These are phyloP conservation scores for Dusona sp. DNA, from an alignment of 2,888 invertebrate genomes.

Conservation along the genomic window DNA sequence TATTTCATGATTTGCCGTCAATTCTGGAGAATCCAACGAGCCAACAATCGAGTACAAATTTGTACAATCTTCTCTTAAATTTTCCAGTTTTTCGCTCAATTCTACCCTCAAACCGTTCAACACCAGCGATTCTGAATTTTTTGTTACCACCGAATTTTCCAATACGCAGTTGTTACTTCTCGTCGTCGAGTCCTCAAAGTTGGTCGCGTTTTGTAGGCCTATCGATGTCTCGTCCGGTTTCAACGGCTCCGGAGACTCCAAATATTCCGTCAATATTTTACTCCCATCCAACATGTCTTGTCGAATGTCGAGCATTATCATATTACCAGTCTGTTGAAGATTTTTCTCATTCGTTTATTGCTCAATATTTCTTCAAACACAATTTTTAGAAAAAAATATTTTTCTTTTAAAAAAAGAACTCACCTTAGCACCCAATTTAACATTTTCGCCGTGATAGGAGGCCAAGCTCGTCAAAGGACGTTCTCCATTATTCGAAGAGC, in stretches of 20 bases:
- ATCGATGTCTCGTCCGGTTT: constrained; percentile 75
- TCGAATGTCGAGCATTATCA: constrained; percentile 79
- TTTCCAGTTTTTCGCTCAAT: constrained; percentile 36
- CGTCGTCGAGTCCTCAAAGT: constrained; percentile 7
- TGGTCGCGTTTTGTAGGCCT: constrained; percentile 41
- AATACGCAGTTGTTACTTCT: constrained; percentile 23
- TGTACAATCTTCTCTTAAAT: constrained; percentile 43
- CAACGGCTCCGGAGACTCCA: constrained; percentile 80
- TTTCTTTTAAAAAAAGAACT: constrained; percentile 3
- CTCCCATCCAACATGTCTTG: constrained; percentile 79
- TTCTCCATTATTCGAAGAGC: constrained; percentile 76
- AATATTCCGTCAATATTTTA: constrained; percentile 78
- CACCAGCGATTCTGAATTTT: constrained; percentile 26
- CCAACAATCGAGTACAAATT: constrained; percentile 62
- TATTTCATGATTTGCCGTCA: constrained; percentile 68
- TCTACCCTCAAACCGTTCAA: constrained; percentile 37
- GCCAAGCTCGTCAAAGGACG: constrained; percentile 73
- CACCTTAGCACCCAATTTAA: constrained; percentile 75
- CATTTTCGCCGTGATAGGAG: constrained; percentile 72
- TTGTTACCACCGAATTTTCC: constrained; percentile 4
- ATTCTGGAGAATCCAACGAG: constrained; percentile 61
- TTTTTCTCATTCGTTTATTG: constrained; percentile 1
- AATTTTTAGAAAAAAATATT: neutral
- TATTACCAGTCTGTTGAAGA: constrained; percentile 76
- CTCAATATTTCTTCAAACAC: neutral